Conservation (phyloP, 2,888 invertebrate genomes). For the Mylabris sibirica region DNA sequence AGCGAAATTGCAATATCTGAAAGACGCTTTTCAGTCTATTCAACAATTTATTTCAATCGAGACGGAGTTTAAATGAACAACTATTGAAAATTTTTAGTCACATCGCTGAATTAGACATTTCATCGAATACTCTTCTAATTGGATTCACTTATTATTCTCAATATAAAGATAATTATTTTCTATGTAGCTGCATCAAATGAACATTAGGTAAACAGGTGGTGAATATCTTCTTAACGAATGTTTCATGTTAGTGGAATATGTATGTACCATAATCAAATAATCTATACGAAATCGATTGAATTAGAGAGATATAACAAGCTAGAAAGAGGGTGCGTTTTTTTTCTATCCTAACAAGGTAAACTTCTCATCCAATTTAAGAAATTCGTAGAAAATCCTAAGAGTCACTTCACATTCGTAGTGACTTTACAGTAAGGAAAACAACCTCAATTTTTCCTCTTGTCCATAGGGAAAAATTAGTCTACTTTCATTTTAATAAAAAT, state of each 20-base stretch:
- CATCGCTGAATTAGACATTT: neutral
- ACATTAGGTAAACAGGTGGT: neutral
- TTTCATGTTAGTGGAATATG: neutral
- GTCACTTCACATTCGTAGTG: neutral
- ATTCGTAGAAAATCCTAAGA: conserved; percentile 15
- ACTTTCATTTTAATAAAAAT: conserved; percentile 32
- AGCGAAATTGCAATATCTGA: neutral
- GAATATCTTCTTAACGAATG: neutral
- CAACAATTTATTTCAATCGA: conserved; percentile 2
- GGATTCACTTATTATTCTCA: neutral
- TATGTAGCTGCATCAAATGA: neutral
- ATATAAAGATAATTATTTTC: conserved; percentile 5
- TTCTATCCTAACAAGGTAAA: conserved; percentile 6
- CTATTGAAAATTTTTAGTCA: neutral
- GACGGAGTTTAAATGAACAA: neutral
- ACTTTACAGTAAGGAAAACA: neutral
- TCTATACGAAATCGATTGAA: conserved; percentile 4
- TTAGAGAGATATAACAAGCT: conserved; percentile 8
- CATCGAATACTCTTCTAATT: neutral
- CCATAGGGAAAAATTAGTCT: conserved; percentile 39
- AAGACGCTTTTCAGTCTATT: neutral
- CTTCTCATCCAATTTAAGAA: conserved; percentile 14
- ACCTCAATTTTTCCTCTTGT: neutral
- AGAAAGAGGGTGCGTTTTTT: neutral
- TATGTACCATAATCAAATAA: neutral